These are phyloP conservation scores for Eufriesea mexicana DNA, from an alignment of 1,140 invertebrate species.

Conservation along the genomic window DNA sequence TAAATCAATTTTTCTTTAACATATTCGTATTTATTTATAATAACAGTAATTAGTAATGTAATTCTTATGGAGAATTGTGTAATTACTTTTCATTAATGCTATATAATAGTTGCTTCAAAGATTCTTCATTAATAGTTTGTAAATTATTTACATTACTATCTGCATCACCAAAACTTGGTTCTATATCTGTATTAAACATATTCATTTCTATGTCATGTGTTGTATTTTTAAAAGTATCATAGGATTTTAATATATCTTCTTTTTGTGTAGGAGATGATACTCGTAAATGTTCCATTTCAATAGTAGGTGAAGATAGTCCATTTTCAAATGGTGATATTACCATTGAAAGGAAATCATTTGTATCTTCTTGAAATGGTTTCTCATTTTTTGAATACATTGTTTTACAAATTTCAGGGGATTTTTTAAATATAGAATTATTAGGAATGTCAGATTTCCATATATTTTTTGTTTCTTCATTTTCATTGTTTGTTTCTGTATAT, in stretches of 20 bases:
- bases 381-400: slow-evolving; percentile 47
- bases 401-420: slow-evolving; percentile 31
- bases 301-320: slow-evolving; percentile 75
- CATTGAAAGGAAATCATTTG: slow-evolving; percentile 81
- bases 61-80: slow-evolving; percentile 4
- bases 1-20: slow-evolving; percentile 9
- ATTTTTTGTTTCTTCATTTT: slow-evolving; percentile 26
- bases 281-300: slow-evolving; percentile 82
- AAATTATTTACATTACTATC: slow-evolving; percentile 64
- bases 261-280: slow-evolving; percentile 78
- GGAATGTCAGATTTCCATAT: slow-evolving; percentile 42
- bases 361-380: slow-evolving; percentile 62
- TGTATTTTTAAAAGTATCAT: slow-evolving; percentile 29
- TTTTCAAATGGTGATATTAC: slow-evolving; percentile 79
- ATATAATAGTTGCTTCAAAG: slow-evolving; percentile 81
- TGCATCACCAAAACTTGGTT: slow-evolving; percentile 55
- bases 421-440: slow-evolving; percentile 22
- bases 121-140: slow-evolving; percentile 83
- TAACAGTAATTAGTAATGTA: slow-evolving; percentile 10
- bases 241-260: slow-evolving; percentile 50
- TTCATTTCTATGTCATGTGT: slow-evolving; percentile 55
- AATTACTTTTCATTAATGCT: slow-evolving; percentile 73
- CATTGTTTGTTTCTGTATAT: slow-evolving; percentile 10
- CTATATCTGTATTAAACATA: slow-evolving; percentile 31
- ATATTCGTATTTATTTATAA: slow-evolving; percentile 27